Evolutionary conservation across 2,113 vertebrate genomes (phyloP), one percentile per base, ranked within the genome.

Genomic region (Rhagologus leucostigma): DNA sequence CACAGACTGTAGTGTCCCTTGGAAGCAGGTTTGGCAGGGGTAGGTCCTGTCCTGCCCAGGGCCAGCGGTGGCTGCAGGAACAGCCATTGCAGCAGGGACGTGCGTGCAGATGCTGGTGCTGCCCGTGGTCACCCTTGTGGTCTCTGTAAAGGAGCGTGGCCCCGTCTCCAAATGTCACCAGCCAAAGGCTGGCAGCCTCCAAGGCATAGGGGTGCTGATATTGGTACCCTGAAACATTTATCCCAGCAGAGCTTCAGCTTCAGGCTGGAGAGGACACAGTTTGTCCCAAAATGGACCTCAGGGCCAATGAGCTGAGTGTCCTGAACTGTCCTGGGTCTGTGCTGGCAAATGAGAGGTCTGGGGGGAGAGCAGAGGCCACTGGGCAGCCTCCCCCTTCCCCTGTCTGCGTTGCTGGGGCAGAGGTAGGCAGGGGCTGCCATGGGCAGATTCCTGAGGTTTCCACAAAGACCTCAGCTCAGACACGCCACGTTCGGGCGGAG

Each of bases 41-140:
- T 5, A 4, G 33, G 35, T 70, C 37, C n/a, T 62, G 11, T 57
- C 50, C 71, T 84, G 50, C 77, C 49, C 24, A 16, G 52, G 50
- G 81, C 10, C 87, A 68, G 73, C 0, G 0, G 17, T 50, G 62
- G 18, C 37, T 60, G n/a, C 59, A 81, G 73, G 30, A 63, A 3
- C 29, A 84, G 64, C 55, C 33, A 7, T 0, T 35, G 39, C 2
- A 3, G 5, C 18, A 55, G 52, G 60, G 64, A 27, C 0, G 0
- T n/a, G 50, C 33, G 32, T 41, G 35, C 39, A 84, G 57, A 19
- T 42, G 30, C 47, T n/a, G 3, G 11, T 20, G 53, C n/a, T 92
- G 44, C 55, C 24, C 44, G 39, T 41, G 47, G 69, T 82, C 75
- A 71, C 24, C 41, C 39, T 13, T 35, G 33, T 56, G 44, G 18